phyloP scores from a whole-genome alignment of 2,797 vertebrate species.

The Rhinella marina region DNA sequence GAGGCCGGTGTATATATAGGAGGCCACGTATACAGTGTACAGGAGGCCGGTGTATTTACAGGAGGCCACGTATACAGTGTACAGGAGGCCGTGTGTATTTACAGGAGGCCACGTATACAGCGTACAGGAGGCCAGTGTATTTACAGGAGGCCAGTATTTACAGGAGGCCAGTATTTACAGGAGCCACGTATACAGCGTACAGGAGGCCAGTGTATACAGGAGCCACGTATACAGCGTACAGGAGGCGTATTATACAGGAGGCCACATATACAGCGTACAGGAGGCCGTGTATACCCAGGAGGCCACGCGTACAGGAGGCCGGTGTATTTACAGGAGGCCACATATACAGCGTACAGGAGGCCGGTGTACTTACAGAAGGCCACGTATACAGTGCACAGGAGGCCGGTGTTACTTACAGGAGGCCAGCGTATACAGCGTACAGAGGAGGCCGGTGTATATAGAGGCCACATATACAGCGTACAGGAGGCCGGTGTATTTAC shows the following conservation, averaged over 20 bases:
- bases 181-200: no score
- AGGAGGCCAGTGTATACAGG: no score
- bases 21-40: neutral
- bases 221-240: neutral
- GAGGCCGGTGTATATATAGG: neutral
- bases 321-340: no score
- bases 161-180: neutral
- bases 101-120: neutral
- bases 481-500: neutral
- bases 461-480: neutral
- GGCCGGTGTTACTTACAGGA: neutral
- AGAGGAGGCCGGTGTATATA: neutral
- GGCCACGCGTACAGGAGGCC: no score
- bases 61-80: neutral
- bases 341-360: neutral
- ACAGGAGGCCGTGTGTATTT: neutral
- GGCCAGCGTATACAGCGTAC: neutral
- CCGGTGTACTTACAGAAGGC: neutral
- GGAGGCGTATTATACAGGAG: neutral
- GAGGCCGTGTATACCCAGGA: no score
- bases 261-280: neutral
- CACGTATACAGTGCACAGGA: neutral
- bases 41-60: neutral
- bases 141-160: neutral
- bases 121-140: no score